Conservation (phyloP, 2,113 vertebrate genomes). For the Rissa tridactyla region DNA sequence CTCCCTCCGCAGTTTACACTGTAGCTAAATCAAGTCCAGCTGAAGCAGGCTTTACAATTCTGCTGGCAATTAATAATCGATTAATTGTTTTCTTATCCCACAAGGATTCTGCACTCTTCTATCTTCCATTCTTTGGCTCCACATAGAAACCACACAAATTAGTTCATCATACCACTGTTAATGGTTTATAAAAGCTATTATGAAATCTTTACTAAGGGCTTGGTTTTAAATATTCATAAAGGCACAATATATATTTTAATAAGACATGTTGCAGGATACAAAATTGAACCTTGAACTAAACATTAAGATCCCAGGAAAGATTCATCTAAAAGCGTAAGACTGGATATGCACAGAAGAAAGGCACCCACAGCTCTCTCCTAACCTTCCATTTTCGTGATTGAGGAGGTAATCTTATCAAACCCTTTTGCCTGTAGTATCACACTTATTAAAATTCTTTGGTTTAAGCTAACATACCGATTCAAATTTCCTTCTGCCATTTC, state of each 20-base stretch:
- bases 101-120: neutral
- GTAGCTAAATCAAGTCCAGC: neutral
- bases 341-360: neutral
- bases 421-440: neutral
- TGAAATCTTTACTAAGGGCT: slow-evolving; percentile 58
- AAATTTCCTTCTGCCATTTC: neutral
- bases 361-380: neutral
- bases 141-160: slow-evolving; percentile 11
- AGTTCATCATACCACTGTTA: slow-evolving; percentile 29
- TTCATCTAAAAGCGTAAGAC: neutral
- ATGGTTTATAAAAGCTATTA: slow-evolving; percentile 64
- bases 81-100: slow-evolving; percentile 20
- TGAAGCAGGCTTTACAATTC: neutral
- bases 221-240: slow-evolving; percentile 73
- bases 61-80: slow-evolving; percentile 30
- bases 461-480: neutral
- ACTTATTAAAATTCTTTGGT: neutral
- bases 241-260: slow-evolving; percentile 70
- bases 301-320: neutral
- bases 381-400: neutral
- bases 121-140: neutral
- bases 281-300: slow-evolving; percentile 15
- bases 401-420: neutral
- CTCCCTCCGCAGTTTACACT: neutral
- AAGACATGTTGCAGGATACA: slow-evolving; percentile 45